Percentiles rank a stretch among this genome's conserved stretches.
Conservation (phyloP, 2,888 invertebrate species). For the Cephalotes varians region DNA sequence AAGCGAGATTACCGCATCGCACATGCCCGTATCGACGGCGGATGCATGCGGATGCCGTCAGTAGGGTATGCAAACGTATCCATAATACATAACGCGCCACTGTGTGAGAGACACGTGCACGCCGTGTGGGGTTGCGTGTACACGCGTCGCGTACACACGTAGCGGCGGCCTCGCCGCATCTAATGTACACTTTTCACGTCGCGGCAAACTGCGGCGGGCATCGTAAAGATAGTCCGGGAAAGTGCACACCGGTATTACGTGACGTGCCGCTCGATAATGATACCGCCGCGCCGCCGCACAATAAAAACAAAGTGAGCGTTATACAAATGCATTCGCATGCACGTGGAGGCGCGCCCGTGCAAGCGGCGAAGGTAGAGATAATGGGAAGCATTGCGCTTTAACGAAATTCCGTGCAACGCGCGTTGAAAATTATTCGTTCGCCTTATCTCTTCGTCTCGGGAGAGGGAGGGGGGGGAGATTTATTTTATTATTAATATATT, state of each 20-base stretch:
- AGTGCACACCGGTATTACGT: conserved; percentile 73
- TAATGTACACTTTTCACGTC: conserved; percentile 78
- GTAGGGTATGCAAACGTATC: conserved; percentile 61
- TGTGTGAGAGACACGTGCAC: background rate
- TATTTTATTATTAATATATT: conserved; percentile 45
- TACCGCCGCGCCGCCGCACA: conserved; percentile 67
- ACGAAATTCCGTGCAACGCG: conserved; percentile 45
- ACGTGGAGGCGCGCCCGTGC: background rate
- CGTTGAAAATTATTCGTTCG: conserved; percentile 40
- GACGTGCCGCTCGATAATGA: conserved; percentile 76
- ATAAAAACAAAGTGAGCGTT: conserved; percentile 75
- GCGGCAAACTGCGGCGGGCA: conserved; percentile 73
- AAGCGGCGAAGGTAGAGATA: conserved; percentile 64
- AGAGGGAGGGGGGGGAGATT: too few relatives aligned
- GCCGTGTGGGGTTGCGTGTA: conserved; percentile 10
- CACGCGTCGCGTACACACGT: background rate
- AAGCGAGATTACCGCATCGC: conserved; percentile 68
- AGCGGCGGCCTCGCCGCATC: conserved; percentile 63
- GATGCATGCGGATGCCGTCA: conserved; percentile 57
- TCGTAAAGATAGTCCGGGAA: conserved; percentile 73
- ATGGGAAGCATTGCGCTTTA: conserved; percentile 67
- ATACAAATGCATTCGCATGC: background rate
- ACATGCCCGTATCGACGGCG: conserved; percentile 10
- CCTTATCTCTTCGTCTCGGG: background rate
- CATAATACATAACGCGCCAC: conserved; percentile 63